Base-by-base conservation (phyloP, 2,888 invertebrate genomes). In the Drosophila siamana region DNA sequence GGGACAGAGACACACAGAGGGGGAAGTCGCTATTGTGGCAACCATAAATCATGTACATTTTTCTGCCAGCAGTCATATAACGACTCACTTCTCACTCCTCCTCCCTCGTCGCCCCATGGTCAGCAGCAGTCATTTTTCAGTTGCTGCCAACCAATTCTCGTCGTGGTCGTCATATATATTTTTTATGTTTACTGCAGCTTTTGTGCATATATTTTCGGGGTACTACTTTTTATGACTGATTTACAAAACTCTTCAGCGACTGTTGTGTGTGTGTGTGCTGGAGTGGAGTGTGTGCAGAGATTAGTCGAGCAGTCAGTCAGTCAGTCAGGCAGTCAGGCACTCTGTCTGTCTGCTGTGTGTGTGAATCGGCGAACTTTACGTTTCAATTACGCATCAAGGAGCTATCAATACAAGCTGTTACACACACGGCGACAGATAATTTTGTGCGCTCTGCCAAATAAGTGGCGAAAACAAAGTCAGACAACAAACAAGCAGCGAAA, bases 321-420 rank as follows among this genome's bases (percentile, higher is more conserved):
- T 28, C 50, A 19, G 19, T 19, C 40, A 50, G 40, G 19, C 38
- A 36, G 33, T 13, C 33, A 30, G 48, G 19, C 50, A 19, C 19
- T 19, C 19, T 24, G 24, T 5, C 5, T 24, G 24, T 24, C 4
- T 24, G 24, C 6, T 4, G 24, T 36, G 26, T 47, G 38, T 30
- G 40, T 33, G 48, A 57, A 48, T 57, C 54, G 64, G 67, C 63
- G 65, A 89, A 86, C 78, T 89, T 86, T 74, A 88, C 88, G 88
- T 87, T 89, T 87, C 87, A 87, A 87, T 87, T 87, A 87, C 89
- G 82, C 89, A 89, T 87, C 87, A 87, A 88, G 77, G 69, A 87
- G 86, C 87, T 81, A 88, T 87, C 87, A 87, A 84, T 86, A 84
- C 89, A 84, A 87, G 89, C 88, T 87, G 87, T 86, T 78, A 71